phyloP scores from a whole-genome alignment of 1,140 invertebrate species.

The Oryzaephilus surinamensis region DNA sequence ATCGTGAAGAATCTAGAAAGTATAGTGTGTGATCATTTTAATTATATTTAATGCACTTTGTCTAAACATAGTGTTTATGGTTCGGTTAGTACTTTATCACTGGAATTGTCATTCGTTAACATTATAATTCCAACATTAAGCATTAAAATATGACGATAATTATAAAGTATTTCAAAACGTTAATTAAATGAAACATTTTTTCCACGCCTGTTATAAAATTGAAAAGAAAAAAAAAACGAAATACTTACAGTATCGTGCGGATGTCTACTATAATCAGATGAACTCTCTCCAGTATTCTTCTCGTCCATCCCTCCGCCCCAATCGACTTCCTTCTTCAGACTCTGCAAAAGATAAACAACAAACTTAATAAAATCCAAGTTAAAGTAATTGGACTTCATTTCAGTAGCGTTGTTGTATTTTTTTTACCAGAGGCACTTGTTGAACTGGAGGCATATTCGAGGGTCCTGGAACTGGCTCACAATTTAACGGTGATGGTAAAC shows the following conservation, averaged over 20 bases:
- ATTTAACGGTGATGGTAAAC: constrained; percentile 52
- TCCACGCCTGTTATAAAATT: neutral
- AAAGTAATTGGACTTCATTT: neutral
- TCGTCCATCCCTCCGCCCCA: constrained; percentile 74
- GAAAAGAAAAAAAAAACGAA: neutral
- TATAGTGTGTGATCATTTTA: too few relatives aligned
- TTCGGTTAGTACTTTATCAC: too few relatives aligned
- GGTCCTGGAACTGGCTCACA: constrained; percentile 60
- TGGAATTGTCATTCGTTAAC: neutral
- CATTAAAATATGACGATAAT: too few relatives aligned
- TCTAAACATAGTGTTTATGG: too few relatives aligned
- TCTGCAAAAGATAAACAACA: constrained; percentile 50
- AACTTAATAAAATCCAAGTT: neutral
- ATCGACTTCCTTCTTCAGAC: constrained; percentile 78
- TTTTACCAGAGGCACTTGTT: constrained; percentile 77
- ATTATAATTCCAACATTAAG: constrained; percentile 12
- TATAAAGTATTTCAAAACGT: too few relatives aligned
- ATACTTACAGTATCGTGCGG: constrained; percentile 71
- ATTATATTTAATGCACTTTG: too few relatives aligned
- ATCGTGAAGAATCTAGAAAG: too few relatives aligned
- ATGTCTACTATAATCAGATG: constrained; percentile 59
- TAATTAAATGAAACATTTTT: constrained; percentile 1
- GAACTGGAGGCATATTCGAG: constrained; percentile 68
- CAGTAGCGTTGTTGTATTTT: neutral
- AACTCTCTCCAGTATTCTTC: constrained; percentile 61